Evolutionary conservation across 2,888 invertebrate species (phyloP).

Genomic region (Tridacna gigas): DNA sequence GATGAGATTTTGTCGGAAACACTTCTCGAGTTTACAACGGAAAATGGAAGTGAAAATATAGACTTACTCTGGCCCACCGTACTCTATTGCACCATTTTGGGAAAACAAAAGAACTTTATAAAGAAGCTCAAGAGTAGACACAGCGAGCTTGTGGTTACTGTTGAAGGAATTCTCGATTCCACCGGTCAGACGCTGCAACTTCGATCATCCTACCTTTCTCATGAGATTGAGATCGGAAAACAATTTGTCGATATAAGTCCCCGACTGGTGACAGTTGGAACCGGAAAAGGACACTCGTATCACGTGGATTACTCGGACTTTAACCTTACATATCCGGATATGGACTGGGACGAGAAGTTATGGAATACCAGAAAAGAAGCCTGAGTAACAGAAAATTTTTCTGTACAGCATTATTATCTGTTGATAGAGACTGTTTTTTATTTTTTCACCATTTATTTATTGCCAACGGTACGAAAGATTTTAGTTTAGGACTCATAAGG

Average conservation of each 20-base stretch:
- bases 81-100: conserved; percentile 86
- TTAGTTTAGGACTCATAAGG: no score
- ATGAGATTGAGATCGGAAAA: conserved; percentile 72
- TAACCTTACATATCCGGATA: conserved; percentile 40
- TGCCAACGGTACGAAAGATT: no score
- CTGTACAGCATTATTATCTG: no score
- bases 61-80: conserved; percentile 96
- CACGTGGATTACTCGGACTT: conserved; percentile 54
- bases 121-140: conserved; percentile 94
- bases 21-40: conserved; percentile 96
- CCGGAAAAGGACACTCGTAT: conserved; percentile 39
- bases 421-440: no score
- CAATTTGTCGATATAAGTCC: conserved; percentile 71
- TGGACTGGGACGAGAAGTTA: conserved; percentile 45
- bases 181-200: conserved; percentile 74
- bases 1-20: conserved; percentile 95
- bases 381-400: background rate
- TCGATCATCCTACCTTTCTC: conserved; percentile 70
- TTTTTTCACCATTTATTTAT: no score
- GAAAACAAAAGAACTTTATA: conserved; percentile 86
- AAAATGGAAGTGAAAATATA: conserved; percentile 95
- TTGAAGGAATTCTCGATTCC: conserved; percentile 91
- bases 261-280: conserved; percentile 44
- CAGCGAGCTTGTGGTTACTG: conserved; percentile 97
- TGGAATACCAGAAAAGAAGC: conserved; percentile 20